phyloP scores from a whole-genome alignment of 2,888 invertebrate species.

The Aleiodes leptofemur region DNA sequence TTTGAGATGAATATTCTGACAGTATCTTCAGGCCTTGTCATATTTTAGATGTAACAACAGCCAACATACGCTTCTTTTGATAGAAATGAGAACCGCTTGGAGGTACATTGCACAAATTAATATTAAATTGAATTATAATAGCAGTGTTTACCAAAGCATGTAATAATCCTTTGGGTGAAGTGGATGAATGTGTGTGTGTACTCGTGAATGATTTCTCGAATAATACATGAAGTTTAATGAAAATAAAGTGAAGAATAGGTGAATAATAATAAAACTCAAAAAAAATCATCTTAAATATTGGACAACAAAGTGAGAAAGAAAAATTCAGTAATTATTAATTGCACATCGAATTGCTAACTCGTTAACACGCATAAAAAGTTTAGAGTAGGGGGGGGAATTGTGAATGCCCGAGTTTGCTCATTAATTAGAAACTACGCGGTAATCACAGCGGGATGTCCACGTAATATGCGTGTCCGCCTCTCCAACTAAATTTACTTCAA shows the following conservation, averaged over 20 bases:
- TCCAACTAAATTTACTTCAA: slow-evolving; percentile 38
- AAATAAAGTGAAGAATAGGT: slow-evolving; percentile 40
- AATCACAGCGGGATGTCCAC: slow-evolving; percentile 50
- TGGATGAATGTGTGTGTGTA: too few relatives aligned
- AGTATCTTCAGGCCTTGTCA: too few relatives aligned
- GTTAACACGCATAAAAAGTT: slow-evolving; percentile 36
- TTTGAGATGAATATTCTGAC: too few relatives aligned
- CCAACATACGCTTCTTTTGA: slow-evolving; percentile 3
- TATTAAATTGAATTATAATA: slow-evolving; percentile 69
- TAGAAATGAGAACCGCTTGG: slow-evolving; percentile 59
- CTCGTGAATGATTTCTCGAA: slow-evolving; percentile 1
- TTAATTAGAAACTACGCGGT: slow-evolving; percentile 51
- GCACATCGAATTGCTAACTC: slow-evolving; percentile 38
- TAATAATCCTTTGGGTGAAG: slow-evolving; percentile 16
- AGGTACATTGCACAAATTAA: slow-evolving; percentile 63
- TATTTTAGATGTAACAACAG: too few relatives aligned
- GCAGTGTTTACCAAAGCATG: slow-evolving; percentile 63
- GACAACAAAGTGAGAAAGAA: slow-evolving; percentile 1
- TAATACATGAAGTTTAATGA: background rate
- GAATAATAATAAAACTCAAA: slow-evolving; percentile 6
- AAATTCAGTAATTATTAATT: slow-evolving; percentile 32
- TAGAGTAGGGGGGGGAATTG: background rate
- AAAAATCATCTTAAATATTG: background rate
- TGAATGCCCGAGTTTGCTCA: slow-evolving; percentile 43
- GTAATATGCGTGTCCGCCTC: slow-evolving; percentile 55